Evolutionary conservation across 2,888 invertebrate species (phyloP).

Genomic region (Drosophila demipolita): DNA sequence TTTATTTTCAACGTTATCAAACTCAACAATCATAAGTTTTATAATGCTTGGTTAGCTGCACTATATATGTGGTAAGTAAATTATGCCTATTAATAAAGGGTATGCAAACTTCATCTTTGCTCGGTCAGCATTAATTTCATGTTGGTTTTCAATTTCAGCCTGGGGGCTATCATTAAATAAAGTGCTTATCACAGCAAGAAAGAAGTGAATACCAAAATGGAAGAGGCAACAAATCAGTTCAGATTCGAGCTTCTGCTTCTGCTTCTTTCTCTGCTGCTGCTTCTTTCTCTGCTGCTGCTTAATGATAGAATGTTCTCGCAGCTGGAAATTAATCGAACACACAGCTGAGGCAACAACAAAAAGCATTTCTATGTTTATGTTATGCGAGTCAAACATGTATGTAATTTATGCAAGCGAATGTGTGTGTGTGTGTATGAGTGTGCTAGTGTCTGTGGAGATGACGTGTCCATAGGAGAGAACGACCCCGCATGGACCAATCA

Average conservation of each 20-base stretch:
- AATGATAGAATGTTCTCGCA: slow-evolving; percentile 73
- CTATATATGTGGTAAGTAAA: background rate
- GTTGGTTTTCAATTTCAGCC: slow-evolving; percentile 45
- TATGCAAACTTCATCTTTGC: background rate
- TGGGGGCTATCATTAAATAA: slow-evolving; percentile 24
- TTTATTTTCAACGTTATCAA: background rate
- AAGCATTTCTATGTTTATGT: slow-evolving; percentile 75
- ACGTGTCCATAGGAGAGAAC: slow-evolving; percentile 59
- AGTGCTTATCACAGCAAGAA: slow-evolving; percentile 69
- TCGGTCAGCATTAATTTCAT: fast-evolving
- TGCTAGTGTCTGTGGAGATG: slow-evolving; percentile 34
- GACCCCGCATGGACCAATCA: slow-evolving; percentile 52
- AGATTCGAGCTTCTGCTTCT: slow-evolving; percentile 9
- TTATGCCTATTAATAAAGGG: background rate
- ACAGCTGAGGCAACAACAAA: slow-evolving; percentile 41
- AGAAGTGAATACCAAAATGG: slow-evolving; percentile 37
- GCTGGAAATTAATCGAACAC: slow-evolving; percentile 71
- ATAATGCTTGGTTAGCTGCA: background rate
- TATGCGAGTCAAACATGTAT: slow-evolving; percentile 52
- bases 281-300: background rate
- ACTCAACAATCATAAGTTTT: background rate
- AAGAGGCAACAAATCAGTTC: slow-evolving; percentile 30
- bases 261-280: slow-evolving; percentile 10
- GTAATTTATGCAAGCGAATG: slow-evolving; percentile 7
- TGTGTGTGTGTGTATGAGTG: slow-evolving; percentile 11